Conservation (phyloP, 2,888 invertebrate genomes). For the Lamellibrachia columna region DNA sequence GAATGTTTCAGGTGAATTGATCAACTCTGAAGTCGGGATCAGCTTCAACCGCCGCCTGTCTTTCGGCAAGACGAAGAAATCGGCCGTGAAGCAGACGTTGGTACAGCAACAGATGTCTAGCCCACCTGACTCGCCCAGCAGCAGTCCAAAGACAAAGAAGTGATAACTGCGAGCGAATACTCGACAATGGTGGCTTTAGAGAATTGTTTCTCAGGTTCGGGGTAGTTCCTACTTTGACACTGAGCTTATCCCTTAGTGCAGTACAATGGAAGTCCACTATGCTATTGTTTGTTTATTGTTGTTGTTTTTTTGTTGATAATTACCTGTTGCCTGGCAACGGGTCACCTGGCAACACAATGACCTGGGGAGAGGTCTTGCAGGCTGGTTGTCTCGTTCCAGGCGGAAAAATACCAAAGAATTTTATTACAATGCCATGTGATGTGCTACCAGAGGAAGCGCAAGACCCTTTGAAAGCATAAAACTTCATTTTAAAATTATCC, state of each 20-base stretch:
- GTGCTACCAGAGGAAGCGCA: neutral
- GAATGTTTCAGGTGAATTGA: neutral
- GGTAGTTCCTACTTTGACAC: neutral
- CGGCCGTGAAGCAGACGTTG: constrained; percentile 19
- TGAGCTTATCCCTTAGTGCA: neutral
- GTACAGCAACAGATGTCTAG: neutral
- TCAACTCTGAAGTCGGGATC: neutral
- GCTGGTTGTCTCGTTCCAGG: neutral
- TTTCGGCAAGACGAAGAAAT: constrained; percentile 33
- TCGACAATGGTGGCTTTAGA: neutral
- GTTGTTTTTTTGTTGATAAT: neutral
- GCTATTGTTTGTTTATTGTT: neutral
- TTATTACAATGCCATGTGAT: neutral
- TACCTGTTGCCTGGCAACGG: neutral
- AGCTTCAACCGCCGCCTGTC: constrained; percentile 29
- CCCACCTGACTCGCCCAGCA: neutral
- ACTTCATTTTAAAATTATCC: neutral
- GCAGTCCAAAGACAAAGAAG: constrained; percentile 12
- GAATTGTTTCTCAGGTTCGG: neutral
- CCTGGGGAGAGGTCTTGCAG: neutral
- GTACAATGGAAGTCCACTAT: neutral
- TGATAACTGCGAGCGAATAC: neutral
- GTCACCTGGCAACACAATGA: neutral
- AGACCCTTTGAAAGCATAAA: neutral
- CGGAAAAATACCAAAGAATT: neutral